Conservation (phyloP, 2,888 invertebrate genomes). For the Phragmatobia fuliginosa region DNA sequence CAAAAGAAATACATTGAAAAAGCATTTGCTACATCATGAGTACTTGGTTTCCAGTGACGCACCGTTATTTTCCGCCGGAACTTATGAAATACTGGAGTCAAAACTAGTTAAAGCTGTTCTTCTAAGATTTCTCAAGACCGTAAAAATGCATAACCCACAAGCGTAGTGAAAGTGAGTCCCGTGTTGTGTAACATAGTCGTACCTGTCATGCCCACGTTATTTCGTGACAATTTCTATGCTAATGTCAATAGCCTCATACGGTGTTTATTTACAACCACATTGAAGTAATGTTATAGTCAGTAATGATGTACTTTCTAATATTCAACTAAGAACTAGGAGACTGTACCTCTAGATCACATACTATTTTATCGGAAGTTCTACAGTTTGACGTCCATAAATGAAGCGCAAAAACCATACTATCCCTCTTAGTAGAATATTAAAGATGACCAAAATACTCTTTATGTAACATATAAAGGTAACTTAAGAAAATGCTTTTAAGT, state of each 20-base stretch:
- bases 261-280: slow-evolving; percentile 1
- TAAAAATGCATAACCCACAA: slow-evolving; percentile 6
- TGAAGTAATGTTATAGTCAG: no score
- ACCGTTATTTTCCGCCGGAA: not conserved
- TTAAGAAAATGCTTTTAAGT: no score
- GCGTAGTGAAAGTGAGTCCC: slow-evolving; percentile 13
- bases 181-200: slow-evolving; percentile 9
- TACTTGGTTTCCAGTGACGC: no score
- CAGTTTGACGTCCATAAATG: no score
- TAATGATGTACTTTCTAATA: not conserved
- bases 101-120: not conserved
- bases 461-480: no score
- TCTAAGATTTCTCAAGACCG: not conserved
- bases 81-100: not conserved
- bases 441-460: no score
- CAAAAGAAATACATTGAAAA: no score
- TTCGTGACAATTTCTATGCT: slow-evolving; percentile 12
- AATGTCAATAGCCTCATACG: slow-evolving; percentile 17
- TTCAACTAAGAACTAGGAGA: not conserved
- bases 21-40: no score
- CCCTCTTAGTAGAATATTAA: no score
- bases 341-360: no score
- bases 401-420: no score
- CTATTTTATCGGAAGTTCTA: no score
- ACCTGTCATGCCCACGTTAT: slow-evolving; percentile 7